These are phyloP conservation scores for Daubentonia madagascariensis DNA, from an alignment of 2,113 vertebrate genomes.

Conservation along the genomic window DNA sequence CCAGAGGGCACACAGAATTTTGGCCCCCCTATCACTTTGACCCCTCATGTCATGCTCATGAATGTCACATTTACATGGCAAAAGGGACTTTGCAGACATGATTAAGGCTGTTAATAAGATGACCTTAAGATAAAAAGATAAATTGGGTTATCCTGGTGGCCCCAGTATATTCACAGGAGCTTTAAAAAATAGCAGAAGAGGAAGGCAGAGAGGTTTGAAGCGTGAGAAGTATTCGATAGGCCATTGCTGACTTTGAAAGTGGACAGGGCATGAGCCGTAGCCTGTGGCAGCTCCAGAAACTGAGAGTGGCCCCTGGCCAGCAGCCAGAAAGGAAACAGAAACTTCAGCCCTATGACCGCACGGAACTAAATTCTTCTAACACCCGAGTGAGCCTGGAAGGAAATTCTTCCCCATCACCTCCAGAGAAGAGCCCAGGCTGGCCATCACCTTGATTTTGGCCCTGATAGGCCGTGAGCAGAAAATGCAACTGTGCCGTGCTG, in stretches of 20 bases:
- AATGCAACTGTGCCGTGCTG: background rate
- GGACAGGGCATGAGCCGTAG: background rate
- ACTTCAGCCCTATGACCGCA: fast-evolving
- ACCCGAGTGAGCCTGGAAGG: background rate
- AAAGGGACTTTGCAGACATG: background rate
- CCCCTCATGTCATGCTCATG: background rate
- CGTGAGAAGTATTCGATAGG: fast-evolving
- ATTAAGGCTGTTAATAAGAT: background rate
- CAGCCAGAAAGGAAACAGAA: background rate
- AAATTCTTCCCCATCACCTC: background rate
- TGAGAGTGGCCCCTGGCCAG: background rate
- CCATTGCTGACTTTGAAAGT: background rate
- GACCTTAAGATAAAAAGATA: background rate
- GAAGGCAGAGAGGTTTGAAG: background rate
- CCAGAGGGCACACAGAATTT: background rate
- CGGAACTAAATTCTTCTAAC: background rate
- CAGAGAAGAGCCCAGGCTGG: background rate
- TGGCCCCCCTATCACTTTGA: background rate
- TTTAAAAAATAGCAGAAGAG: background rate
- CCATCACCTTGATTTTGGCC: background rate
- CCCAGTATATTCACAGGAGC: background rate
- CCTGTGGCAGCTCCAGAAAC: background rate
- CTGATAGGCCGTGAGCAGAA: background rate
- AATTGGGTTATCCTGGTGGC: background rate
- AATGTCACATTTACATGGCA: background rate